These are phyloP conservation scores for Borostomias antarcticus DNA, from an alignment of 2,797 vertebrate species.

Conservation along the genomic window DNA sequence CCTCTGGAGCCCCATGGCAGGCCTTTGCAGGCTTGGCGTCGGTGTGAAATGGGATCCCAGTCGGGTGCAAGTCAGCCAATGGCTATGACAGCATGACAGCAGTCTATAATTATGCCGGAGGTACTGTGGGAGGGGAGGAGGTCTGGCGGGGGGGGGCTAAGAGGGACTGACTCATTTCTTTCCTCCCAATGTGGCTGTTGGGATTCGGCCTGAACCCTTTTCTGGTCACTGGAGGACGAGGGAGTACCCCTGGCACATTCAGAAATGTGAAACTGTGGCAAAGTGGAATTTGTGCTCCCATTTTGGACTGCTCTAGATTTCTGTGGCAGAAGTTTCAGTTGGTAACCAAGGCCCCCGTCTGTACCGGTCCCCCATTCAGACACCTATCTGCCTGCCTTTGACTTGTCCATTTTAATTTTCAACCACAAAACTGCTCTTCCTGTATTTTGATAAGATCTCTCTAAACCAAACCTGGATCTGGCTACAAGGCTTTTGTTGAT, in stretches of 20 bases:
- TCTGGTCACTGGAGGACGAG: constrained; percentile 61
- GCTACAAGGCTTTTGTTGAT: constrained; percentile 12
- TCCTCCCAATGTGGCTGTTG: constrained; percentile 37
- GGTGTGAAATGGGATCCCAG: constrained; percentile 69
- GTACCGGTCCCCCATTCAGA: not conserved
- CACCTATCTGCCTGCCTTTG: not conserved
- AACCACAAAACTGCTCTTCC: constrained; percentile 15
- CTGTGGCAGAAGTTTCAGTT: constrained; percentile 22
- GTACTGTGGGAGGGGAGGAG: constrained; percentile 29
- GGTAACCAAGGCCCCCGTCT: constrained; percentile 7
- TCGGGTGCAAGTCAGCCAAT: constrained; percentile 45
- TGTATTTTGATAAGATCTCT: constrained; percentile 17
- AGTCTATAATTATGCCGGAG: constrained; percentile 72
- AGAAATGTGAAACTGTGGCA: constrained; percentile 29
- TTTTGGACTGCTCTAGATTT: constrained; percentile 33
- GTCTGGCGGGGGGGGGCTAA: constrained; percentile 19
- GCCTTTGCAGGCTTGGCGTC: constrained; percentile 56
- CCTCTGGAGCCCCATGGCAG: constrained; percentile 24
- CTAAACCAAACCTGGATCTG: constrained; percentile 20
- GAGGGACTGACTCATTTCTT: constrained; percentile 38
- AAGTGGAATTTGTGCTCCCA: constrained; percentile 21
- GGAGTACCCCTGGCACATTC: constrained; percentile 20
- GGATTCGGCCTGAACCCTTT: constrained; percentile 55
- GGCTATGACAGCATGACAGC: constrained; percentile 32
- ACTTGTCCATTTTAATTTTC: constrained; percentile 45